Conservation (phyloP, 1,140 invertebrate species). For the Ceratoteleas bidentatus region DNA sequence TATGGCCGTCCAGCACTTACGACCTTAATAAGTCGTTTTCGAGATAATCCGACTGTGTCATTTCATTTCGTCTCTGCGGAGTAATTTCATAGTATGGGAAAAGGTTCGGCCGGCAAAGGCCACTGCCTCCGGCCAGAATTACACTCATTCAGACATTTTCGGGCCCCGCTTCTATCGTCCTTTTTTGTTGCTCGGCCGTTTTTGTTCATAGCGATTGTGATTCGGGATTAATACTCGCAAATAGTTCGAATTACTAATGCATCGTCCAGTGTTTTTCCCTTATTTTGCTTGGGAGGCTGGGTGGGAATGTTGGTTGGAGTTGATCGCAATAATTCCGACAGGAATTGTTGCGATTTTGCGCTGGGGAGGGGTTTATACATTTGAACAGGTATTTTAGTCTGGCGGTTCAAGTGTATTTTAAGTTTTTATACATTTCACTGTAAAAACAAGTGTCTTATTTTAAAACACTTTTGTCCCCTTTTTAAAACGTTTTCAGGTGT, state of each 20-base stretch:
- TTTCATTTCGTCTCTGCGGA: constrained; percentile 76
- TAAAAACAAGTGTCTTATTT: no score
- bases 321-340: no score
- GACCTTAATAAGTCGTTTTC: constrained; percentile 79
- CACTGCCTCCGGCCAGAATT: constrained; percentile 67
- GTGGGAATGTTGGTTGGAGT: no score
- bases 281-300: no score
- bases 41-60: constrained; percentile 80
- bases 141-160: constrained; percentile 66
- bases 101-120: constrained; percentile 60
- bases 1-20: constrained; percentile 51
- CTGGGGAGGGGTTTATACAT: no score
- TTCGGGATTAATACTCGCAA: constrained; percentile 10
- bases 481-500: no score
- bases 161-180: constrained; percentile 43
- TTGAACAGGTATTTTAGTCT: no score
- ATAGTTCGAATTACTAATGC: background rate
- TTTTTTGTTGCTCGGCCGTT: constrained; percentile 21
- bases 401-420: no score
- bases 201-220: constrained; percentile 14
- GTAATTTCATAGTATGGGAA: constrained; percentile 75
- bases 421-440: no score
- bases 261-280: no score
- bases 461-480: no score
- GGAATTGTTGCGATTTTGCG: no score